Evolutionary conservation across 2,888 invertebrate species (phyloP).

Genomic region (Sarcophaga subvicina): DNA sequence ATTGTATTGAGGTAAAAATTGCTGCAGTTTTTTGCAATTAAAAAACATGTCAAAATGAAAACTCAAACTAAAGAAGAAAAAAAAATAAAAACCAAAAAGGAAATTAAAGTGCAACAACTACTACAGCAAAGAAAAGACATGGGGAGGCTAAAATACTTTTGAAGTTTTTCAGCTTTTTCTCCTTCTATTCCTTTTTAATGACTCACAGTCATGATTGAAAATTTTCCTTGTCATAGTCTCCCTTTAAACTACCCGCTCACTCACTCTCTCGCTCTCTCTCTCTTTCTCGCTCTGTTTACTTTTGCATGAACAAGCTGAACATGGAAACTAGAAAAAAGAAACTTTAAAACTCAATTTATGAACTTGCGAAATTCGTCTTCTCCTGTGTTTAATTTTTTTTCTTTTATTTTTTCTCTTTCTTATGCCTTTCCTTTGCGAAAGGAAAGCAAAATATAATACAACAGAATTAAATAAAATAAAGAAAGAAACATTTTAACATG

Average conservation of each 20-base stretch:
- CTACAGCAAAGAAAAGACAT: neutral
- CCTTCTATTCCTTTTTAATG: slow-evolving; percentile 37
- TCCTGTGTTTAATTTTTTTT: neutral
- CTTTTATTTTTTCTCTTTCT: too few species aligned
- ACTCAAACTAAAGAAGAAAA: neutral
- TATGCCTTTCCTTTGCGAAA: slow-evolving; percentile 2
- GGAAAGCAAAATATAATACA: neutral
- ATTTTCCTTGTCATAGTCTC: slow-evolving; percentile 5
- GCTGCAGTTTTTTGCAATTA: slow-evolving; percentile 68
- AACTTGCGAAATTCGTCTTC: slow-evolving; percentile 66
- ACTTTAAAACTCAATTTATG: slow-evolving; percentile 69
- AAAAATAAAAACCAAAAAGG: slow-evolving; percentile 31
- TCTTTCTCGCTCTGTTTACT: slow-evolving; percentile 20
- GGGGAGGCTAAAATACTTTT: slow-evolving; percentile 53
- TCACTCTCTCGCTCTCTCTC: neutral
- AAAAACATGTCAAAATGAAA: slow-evolving; percentile 61
- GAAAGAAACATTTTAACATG: slow-evolving; percentile 55
- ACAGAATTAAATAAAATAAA: slow-evolving; percentile 23
- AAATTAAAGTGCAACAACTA: slow-evolving; percentile 36
- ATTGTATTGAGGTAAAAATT: slow-evolving; percentile 55
- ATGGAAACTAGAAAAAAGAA: slow-evolving; percentile 56
- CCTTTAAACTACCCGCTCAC: neutral
- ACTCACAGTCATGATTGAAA: slow-evolving; percentile 55
- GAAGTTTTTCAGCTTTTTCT: slow-evolving; percentile 31
- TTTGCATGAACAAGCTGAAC: slow-evolving; percentile 59